These are phyloP conservation scores for Phrynocephalus guinanensis DNA, from an alignment of 2,797 vertebrate genomes.

Conservation along the genomic window DNA sequence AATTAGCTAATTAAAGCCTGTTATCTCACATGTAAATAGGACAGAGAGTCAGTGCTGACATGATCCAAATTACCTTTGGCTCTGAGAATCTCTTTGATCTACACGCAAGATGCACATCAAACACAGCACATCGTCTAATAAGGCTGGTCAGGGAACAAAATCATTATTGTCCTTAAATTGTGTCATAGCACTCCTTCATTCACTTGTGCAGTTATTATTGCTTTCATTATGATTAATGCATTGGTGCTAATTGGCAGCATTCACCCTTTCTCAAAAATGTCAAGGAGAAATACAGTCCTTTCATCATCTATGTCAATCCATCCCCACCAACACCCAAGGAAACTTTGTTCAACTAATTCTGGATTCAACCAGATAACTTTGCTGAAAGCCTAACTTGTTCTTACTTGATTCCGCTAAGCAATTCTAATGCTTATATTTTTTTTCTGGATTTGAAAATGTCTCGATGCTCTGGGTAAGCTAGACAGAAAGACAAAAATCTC, in stretches of 20 bases:
- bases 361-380: neutral
- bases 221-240: neutral
- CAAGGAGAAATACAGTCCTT: neutral
- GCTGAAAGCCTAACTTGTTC: neutral
- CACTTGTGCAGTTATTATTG: neutral
- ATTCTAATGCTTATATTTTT: neutral
- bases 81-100: slow-evolving; percentile 36
- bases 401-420: neutral
- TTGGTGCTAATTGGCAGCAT: neutral
- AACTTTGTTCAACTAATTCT: neutral
- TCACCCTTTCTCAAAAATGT: neutral
- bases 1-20: slow-evolving; percentile 39
- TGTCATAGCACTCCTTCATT: neutral
- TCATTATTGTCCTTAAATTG: slow-evolving; percentile 14
- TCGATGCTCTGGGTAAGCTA: neutral
- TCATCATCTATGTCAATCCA: neutral
- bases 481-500: neutral
- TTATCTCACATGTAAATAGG: slow-evolving; percentile 36
- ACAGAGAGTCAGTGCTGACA: neutral
- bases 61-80: slow-evolving; percentile 34
- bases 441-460: neutral
- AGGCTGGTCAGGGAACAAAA: slow-evolving; percentile 29
- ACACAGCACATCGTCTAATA: slow-evolving; percentile 25
- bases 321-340: neutral
- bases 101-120: slow-evolving; percentile 38